These are phyloP conservation scores for Thelaira solivaga DNA, from an alignment of 2,888 invertebrate genomes.

Conservation along the genomic window DNA sequence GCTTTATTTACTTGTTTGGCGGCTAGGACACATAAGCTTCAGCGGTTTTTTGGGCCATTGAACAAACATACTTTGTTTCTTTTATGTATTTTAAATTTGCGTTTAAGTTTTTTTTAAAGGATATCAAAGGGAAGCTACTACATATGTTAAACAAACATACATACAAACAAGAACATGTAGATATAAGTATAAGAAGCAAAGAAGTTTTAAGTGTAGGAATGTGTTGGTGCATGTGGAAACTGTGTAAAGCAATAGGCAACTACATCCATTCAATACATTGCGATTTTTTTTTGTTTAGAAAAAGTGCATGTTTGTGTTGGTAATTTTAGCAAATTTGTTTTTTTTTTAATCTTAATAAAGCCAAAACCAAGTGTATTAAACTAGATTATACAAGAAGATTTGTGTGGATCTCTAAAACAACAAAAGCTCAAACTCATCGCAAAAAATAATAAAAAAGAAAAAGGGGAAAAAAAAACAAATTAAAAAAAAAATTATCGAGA, in stretches of 20 bases:
- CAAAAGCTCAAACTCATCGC: background rate
- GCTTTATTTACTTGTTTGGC: slow-evolving; percentile 60
- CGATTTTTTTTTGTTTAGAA: background rate
- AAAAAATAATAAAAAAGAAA: background rate
- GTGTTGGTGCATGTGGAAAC: background rate
- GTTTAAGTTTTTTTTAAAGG: background rate
- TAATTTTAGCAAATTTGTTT: too few species aligned
- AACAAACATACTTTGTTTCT: slow-evolving; percentile 47
- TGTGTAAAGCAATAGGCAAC: background rate
- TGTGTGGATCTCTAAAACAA: background rate
- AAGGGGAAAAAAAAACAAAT: background rate
- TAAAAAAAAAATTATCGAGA: too few species aligned
- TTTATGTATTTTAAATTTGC: background rate
- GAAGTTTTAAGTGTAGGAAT: background rate
- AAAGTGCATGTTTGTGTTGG: background rate
- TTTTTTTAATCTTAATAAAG: background rate
- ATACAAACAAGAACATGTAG: too few species aligned
- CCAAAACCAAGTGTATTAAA: background rate
- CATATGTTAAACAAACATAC: too few species aligned
- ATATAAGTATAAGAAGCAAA: too few species aligned
- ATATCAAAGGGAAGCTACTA: slow-evolving; percentile 31
- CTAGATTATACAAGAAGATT: background rate
- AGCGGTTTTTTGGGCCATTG: slow-evolving; percentile 62
- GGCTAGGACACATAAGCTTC: slow-evolving; percentile 62
- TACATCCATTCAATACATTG: background rate